Base-by-base conservation (phyloP, 2,888 invertebrate species). In the Chloroclystis v-ata region DNA sequence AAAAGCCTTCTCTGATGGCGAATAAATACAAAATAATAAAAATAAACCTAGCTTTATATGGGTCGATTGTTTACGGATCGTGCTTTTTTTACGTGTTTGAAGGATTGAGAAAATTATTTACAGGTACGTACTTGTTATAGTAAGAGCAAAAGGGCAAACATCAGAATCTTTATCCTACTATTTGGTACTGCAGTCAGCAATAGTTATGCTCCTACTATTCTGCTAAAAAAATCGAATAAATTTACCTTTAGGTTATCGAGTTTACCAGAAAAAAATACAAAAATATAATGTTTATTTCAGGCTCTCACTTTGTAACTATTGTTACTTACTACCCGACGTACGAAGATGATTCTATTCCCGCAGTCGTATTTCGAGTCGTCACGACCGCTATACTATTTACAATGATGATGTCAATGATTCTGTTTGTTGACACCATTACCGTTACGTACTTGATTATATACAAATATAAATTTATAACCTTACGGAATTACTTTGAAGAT, bases 391-490 rank as follows among this genome's bases (percentile, higher is more conserved):
- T 78, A 5, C 58, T 85, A 0, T 60, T 57, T 5, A 4, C 73
- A 0, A 69, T 85, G 73, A 47, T 85, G 71, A 28, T 76, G 10
- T 72, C 69, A 0, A 84, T 87, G 83, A 78, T 81, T 1, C 47
- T 81, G n/a, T 66, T 73, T 0, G 72, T 78, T 0, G 86, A 86
- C 45, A 56, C 68, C 1, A 73, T 76, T 28, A 75, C 77, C 0
- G 69, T 86, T 67, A 57, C 70, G 1, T 72, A 76, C 41, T 60
- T 87, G 9, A 81, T 85, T 6, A 78, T 82, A 61, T 79, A 72
- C 45, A 83, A 83, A 49, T 83, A 83, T 49, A 87, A 87, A 56
- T 78, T 84, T 29, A 78, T 83, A n/a, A 77, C 82, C 0, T 48
- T 87, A 25, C 69, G 73, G 49, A 56, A 70, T 28, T 85, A 83